These are phyloP conservation scores for Alethe castanea DNA, from an alignment of 2,113 vertebrate genomes.

Conservation along the genomic window DNA sequence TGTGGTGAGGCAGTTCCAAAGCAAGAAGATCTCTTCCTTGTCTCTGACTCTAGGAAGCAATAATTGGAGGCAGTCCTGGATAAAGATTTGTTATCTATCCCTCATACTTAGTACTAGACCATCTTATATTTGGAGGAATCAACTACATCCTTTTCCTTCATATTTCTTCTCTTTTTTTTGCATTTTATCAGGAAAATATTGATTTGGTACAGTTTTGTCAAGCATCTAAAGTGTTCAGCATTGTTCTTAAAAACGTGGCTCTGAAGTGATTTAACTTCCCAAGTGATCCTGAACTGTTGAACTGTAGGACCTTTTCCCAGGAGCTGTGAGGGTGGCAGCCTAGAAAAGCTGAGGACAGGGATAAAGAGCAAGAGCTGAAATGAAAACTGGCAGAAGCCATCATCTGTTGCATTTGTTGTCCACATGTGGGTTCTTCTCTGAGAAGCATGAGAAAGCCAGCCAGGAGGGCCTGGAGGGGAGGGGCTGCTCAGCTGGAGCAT, in stretches of 20 bases:
- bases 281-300: background rate
- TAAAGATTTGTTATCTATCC: background rate
- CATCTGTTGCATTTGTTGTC: background rate
- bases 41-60: background rate
- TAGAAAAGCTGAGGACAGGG: background rate
- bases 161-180: background rate
- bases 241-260: background rate
- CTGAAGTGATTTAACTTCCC: background rate
- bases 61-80: background rate
- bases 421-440: background rate
- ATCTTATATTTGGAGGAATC: background rate
- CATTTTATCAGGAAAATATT: background rate
- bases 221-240: background rate
- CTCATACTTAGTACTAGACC: background rate
- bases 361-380: background rate
- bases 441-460: background rate
- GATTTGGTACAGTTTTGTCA: background rate
- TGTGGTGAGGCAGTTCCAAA: background rate
- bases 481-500: background rate
- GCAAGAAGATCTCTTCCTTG: background rate
- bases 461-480: background rate
- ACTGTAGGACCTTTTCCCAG: background rate
- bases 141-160: background rate
- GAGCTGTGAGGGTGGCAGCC: background rate
- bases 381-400: background rate